Evolutionary conservation across 2,888 invertebrate genomes (phyloP).

Genomic region (Drosophila conformis): DNA sequence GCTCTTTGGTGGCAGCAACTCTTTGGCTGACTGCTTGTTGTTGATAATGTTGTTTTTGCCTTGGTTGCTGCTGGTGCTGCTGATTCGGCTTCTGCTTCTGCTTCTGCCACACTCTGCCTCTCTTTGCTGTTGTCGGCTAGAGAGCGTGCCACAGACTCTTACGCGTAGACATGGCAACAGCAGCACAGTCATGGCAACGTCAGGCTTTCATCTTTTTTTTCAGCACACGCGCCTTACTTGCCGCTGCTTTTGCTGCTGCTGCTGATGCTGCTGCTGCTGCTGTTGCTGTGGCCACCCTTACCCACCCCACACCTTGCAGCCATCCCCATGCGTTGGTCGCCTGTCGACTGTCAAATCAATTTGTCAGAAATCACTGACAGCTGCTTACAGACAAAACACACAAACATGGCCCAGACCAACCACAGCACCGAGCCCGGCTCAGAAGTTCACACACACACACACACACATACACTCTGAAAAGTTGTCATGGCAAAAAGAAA

Average conservation of each 20-base stretch:
- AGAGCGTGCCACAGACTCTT: constrained; percentile 46
- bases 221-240: constrained; percentile 73
- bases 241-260: constrained; percentile 26
- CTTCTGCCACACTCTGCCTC: constrained; percentile 29
- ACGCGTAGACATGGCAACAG: constrained; percentile 63
- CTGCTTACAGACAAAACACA: constrained; percentile 80
- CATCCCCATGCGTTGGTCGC: constrained; percentile 52
- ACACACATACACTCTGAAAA: constrained; percentile 45
- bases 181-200: constrained; percentile 32
- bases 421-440: constrained; percentile 29
- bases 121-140: constrained; percentile 25
- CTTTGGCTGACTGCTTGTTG: constrained; percentile 48
- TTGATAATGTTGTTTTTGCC: constrained; percentile 18
- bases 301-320: not conserved
- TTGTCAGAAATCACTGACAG: constrained; percentile 83
- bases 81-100: constrained; percentile 4
- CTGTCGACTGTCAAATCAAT: constrained; percentile 82
- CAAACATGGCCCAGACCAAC: constrained; percentile 59
- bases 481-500: constrained; percentile 66
- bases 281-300: not conserved
- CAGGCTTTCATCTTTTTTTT: constrained; percentile 67
- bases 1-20: constrained; percentile 65
- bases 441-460: constrained; percentile 12
- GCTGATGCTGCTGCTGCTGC: not conserved
- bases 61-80: constrained; percentile 20